Percentiles rank a stretch among this genome's conserved stretches.
These are phyloP conservation scores for Toxotes chatareus DNA, from an alignment of 2,113 vertebrate species.

Conservation along the genomic window DNA sequence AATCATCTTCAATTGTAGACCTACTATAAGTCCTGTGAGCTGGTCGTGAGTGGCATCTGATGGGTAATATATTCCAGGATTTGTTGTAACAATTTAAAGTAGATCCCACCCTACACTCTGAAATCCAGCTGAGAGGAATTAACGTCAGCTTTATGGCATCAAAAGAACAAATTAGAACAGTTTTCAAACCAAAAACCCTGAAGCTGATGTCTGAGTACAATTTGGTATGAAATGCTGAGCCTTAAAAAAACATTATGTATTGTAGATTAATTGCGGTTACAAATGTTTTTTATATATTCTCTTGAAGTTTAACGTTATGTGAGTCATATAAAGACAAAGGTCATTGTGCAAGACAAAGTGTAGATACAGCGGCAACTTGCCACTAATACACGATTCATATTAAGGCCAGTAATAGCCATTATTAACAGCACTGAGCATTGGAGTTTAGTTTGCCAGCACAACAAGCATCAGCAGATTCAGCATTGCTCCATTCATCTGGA, in stretches of 20 bases:
- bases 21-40: not conserved
- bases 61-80: slow-evolving; percentile 20
- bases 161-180: not conserved
- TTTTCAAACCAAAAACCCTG: not conserved
- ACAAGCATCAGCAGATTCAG: slow-evolving; percentile 18
- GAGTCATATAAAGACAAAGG: not conserved
- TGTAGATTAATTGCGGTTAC: not conserved
- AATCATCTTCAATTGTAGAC: not conserved
- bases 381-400: not conserved
- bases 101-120: not conserved
- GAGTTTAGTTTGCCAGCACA: slow-evolving; percentile 8
- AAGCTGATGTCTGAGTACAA: not conserved
- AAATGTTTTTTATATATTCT: not conserved
- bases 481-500: slow-evolving; percentile 11
- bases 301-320: not conserved
- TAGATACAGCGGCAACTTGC: not conserved
- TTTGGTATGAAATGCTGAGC: not conserved
- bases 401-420: slow-evolving; percentile 4
- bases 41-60: slow-evolving; percentile 16
- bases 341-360: not conserved
- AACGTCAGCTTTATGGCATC: slow-evolving; percentile 15
- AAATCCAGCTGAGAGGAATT: slow-evolving; percentile 24
- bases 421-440: not conserved
- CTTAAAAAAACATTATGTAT: not conserved
- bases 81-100: slow-evolving; percentile 16